Conservation (phyloP, 1,140 invertebrate genomes). For the Macrostomum lignano region DNA sequence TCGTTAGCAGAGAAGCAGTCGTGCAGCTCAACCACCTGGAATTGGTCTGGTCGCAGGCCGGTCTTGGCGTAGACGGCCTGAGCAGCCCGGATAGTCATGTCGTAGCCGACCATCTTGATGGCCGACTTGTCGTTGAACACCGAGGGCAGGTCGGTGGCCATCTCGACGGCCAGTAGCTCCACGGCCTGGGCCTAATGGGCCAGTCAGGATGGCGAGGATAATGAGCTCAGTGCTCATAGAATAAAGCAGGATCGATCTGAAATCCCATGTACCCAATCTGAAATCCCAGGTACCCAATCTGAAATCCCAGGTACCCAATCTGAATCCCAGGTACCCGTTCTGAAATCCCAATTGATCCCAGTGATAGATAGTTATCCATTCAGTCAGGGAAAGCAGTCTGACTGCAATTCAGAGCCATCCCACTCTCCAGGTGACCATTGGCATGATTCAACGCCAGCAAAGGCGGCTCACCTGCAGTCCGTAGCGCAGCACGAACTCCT, state of each 20-base stretch:
- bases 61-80: slow-evolving; percentile 49
- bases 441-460: too few species aligned
- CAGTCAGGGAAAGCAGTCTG: not conserved
- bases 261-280: too few species aligned
- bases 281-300: too few species aligned
- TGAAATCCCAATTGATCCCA: not conserved
- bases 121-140: slow-evolving; percentile 54
- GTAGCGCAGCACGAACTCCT: slow-evolving; percentile 55
- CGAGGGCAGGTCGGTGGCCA: slow-evolving; percentile 58
- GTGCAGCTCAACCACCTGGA: slow-evolving; percentile 89
- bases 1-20: slow-evolving; percentile 97
- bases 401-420: not conserved
- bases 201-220: too few species aligned
- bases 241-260: too few species aligned
- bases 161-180: slow-evolving; percentile 69
- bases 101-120: slow-evolving; percentile 71
- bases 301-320: too few species aligned
- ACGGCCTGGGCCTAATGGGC: slow-evolving; percentile 48
- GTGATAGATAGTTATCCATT: not conserved
- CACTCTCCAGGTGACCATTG: not conserved
- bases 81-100: slow-evolving; percentile 65
- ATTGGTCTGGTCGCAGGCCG: slow-evolving; percentile 42
- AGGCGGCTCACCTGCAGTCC: slow-evolving; percentile 44
- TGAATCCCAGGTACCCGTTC: too few species aligned
- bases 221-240: too few species aligned